phyloP scores from a whole-genome alignment of 2,113 vertebrate genomes.

The Cyprinodon variegatus region DNA sequence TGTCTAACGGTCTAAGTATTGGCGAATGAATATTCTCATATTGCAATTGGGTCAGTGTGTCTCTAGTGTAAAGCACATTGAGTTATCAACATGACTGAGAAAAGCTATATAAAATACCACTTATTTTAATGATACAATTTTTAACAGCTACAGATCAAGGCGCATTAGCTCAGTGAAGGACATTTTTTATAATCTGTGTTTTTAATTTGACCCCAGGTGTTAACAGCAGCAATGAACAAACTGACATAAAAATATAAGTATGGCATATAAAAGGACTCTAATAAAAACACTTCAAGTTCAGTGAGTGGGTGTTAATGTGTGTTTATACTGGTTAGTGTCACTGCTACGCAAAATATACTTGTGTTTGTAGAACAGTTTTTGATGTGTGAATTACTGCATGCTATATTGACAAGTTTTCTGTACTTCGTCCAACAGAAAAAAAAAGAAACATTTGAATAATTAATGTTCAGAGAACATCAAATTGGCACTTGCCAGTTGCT shows the following conservation, averaged over 20 bases:
- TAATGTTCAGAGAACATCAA: slow-evolving; percentile 21
- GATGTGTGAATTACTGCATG: not conserved
- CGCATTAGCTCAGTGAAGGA: too few species aligned
- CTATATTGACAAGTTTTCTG: not conserved
- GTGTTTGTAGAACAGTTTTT: not conserved
- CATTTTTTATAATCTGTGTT: too few species aligned
- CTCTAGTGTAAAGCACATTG: too few species aligned
- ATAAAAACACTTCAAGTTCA: not conserved
- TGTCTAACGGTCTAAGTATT: too few species aligned
- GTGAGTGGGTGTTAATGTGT: not conserved
- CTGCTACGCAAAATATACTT: too few species aligned
- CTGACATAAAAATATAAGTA: not conserved
- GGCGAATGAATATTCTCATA: too few species aligned
- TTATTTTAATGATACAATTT: too few species aligned
- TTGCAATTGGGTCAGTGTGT: too few species aligned
- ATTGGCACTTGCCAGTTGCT: slow-evolving; percentile 19
- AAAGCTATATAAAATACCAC: too few species aligned
- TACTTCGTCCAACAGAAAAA: slow-evolving; percentile 10
- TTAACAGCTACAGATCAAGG: too few species aligned
- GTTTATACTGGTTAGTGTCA: too few species aligned
- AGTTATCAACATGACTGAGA: too few species aligned
- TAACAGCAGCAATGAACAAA: not conserved
- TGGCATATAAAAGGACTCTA: not conserved
- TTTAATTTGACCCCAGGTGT: not conserved
- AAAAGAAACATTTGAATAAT: slow-evolving; percentile 8